Percentiles rank a stretch among this genome's conserved stretches.
Evolutionary conservation across 2,113 vertebrate genomes (phyloP).

Genomic region (Leucosticte australis): DNA sequence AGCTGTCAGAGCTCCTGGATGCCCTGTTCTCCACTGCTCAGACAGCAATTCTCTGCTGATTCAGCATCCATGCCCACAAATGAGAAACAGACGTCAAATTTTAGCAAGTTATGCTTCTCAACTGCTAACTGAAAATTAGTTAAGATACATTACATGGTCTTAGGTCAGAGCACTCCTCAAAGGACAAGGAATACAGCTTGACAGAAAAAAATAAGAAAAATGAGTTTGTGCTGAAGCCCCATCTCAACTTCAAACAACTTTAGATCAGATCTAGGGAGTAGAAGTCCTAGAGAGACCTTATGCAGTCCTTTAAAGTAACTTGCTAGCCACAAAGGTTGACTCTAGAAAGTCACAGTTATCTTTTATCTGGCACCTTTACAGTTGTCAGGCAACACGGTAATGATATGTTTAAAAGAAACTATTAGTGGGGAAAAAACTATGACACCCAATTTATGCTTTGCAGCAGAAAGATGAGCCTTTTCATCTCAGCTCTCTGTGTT

Average conservation of each 20-base stretch:
- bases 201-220: not conserved
- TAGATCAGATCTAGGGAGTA: not conserved
- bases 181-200: not conserved
- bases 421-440: not conserved
- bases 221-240: not conserved
- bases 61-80: not conserved
- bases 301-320: not conserved
- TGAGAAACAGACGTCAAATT: not conserved
- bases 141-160: not conserved
- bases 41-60: not conserved
- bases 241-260: not conserved
- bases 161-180: not conserved
- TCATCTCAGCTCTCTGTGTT: accelerated
- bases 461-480: not conserved
- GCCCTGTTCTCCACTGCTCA: not conserved
- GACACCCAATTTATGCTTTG: not conserved
- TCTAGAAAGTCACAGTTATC: conserved; percentile 24
- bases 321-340: not conserved
- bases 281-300: not conserved
- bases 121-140: not conserved
- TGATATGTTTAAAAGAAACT: not conserved
- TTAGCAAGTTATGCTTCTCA: not conserved
- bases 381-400: not conserved
- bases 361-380: conserved; percentile 13
- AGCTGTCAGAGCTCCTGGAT: not conserved